Conservation (phyloP, 2,888 invertebrate species). For the Pristionchus maxplancki region DNA sequence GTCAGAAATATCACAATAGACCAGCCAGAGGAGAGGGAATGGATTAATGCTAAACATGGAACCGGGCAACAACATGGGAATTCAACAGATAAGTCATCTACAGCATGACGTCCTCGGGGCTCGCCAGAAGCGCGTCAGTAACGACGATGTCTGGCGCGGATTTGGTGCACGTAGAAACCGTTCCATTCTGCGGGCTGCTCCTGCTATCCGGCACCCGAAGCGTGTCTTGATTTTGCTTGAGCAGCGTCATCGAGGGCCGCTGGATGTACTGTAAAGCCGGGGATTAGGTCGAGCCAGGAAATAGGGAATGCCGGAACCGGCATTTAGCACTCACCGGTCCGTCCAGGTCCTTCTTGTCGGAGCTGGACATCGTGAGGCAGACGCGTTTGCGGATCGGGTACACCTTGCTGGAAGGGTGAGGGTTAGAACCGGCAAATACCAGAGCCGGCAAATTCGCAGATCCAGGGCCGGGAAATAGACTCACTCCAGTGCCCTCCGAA, state of each 20-base stretch:
- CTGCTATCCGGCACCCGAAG: not conserved
- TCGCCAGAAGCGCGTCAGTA: not conserved
- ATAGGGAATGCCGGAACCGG: not conserved
- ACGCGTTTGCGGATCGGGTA: slow-evolving; percentile 24
- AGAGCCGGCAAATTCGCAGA: not conserved
- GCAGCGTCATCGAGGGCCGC: not conserved
- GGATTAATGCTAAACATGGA: not conserved
- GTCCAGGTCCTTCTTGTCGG: not conserved
- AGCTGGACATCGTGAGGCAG: not conserved
- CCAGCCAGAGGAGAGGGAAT: not conserved
- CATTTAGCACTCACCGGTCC: not conserved
- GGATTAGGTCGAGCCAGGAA: not conserved
- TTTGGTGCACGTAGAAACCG: not conserved
- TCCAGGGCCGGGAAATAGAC: not conserved
- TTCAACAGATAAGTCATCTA: not conserved
- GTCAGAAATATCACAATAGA: not conserved
- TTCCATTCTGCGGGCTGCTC: not conserved
- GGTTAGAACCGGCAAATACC: not conserved
- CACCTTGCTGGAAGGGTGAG: slow-evolving; percentile 23
- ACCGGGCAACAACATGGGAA: not conserved
- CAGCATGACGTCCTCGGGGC: not conserved
- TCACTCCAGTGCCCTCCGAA: slow-evolving; percentile 60
- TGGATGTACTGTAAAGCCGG: not conserved
- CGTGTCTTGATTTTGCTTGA: not conserved
- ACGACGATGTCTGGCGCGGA: not conserved